Evolutionary conservation across 1,140 invertebrate genomes (phyloP), one percentile per base, ranked within the genome.

Genomic region (Scaptomyza pallida): DNA sequence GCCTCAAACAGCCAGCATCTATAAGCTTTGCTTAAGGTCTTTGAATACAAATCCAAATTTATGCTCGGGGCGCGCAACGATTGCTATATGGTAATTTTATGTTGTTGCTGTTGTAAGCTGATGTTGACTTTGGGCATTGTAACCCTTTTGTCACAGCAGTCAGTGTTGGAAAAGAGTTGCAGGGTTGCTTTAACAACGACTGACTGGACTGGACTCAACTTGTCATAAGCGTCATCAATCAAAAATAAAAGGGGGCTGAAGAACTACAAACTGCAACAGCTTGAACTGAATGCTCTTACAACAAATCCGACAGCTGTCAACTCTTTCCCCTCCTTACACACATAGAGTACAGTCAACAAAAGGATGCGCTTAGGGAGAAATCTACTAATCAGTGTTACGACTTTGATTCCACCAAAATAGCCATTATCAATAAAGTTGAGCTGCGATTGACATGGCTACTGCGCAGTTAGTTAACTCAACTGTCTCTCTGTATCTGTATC

Each of bases 101-200:
- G 0, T 30, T 30, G 5, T 26, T 26, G n/a, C 8, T 26, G 1
- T 26, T 26, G 21, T 80, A 83, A 83, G 80, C 76, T 85, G 76
- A 79, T 85, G 48, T 79, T 83, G 79, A 83, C 79, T 85, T 83
- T 79, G 21, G 35, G 35, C 48, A 63, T 63, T 81, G 57, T 81
- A 80, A 81, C 78, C 78, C 73, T 65, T 67, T 80, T n/a, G n/a
- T n/a, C n/a, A n/a, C n/a, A 6, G 33, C 33, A 0, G 6, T 5
- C 15, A 81, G 78, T 81, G 78, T 68, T 76, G 73, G 57, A 44
- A 62, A 80, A 45, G n/a, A 35, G 5, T 55, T 13, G 3, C 8
- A 35, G 47, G 55, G 64, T 43, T 23, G 48, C n/a, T n/a, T n/a
- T n/a, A n/a, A n/a, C 43, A 33, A n/a, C 16, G 19, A 26, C 41